A percentile compares a stretch with the other conserved stretches of the same genome.
Evolutionary conservation across 2,113 vertebrate genomes (phyloP).

Genomic region (Vulpes ferrilata): DNA sequence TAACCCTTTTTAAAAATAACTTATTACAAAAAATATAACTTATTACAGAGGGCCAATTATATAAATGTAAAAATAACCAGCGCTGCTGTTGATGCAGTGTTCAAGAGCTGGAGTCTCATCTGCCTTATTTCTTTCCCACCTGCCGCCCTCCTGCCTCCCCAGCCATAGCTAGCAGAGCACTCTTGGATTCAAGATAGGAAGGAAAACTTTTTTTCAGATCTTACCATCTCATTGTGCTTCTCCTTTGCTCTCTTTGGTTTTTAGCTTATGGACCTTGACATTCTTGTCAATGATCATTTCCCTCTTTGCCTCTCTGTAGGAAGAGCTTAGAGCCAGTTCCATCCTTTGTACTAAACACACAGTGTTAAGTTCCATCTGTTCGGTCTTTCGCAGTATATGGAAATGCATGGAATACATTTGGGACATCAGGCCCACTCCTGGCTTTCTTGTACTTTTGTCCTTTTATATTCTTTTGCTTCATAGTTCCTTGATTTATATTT

Average conservation of each 20-base stretch:
- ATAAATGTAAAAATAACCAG: not conserved
- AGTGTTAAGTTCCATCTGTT: not conserved
- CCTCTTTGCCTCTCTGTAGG: not conserved
- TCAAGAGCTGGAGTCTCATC: not conserved
- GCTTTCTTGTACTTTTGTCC: not conserved
- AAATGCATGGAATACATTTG: not conserved
- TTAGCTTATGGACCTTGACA: not conserved
- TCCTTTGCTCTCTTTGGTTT: not conserved
- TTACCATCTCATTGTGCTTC: not conserved
- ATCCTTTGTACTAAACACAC: not conserved
- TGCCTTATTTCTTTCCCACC: not conserved
- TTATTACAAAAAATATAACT: not conserved
- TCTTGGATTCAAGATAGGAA: not conserved
- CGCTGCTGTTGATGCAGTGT: not conserved
- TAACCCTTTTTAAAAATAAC: not conserved
- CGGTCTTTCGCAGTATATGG: not conserved
- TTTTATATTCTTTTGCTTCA: conserved; percentile 8
- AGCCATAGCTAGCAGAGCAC: not conserved
- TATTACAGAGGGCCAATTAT: not conserved
- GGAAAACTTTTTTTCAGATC: not conserved
- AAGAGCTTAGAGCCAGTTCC: not conserved
- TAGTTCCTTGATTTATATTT: not conserved
- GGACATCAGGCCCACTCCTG: not conserved
- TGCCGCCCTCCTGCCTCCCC: not conserved
- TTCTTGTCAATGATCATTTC: not conserved